A percentile compares a stretch with the other conserved stretches of the same genome.
Evolutionary conservation across 2,888 invertebrate species (phyloP).

Genomic region (Lamproptera curius): DNA sequence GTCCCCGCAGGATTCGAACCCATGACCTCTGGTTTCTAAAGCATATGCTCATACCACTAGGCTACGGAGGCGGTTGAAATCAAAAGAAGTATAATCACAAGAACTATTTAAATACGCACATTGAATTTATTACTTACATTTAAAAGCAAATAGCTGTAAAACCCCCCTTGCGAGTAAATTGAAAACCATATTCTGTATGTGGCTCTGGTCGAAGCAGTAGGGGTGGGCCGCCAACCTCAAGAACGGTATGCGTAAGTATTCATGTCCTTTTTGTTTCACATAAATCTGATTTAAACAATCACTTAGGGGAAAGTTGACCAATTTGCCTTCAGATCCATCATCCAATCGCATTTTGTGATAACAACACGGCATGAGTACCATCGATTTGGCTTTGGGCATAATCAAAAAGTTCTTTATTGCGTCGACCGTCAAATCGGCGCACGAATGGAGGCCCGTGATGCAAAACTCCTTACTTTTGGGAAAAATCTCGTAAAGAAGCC

Average conservation of each 20-base stretch:
- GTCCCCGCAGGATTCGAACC: too few relatives aligned
- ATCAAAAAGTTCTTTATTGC: slow-evolving; percentile 82
- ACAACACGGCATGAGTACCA: slow-evolving; percentile 87
- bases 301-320: slow-evolving; percentile 84
- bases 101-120: too few relatives aligned
- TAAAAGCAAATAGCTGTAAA: slow-evolving; percentile 77
- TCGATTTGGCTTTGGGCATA: slow-evolving; percentile 71
- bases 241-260: slow-evolving; percentile 80
- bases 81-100: too few relatives aligned
- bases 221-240: slow-evolving; percentile 86
- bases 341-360: slow-evolving; percentile 81
- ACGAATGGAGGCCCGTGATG: slow-evolving; percentile 84
- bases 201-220: slow-evolving; percentile 70
- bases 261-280: slow-evolving; percentile 42
- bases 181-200: slow-evolving; percentile 62
- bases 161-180: slow-evolving; percentile 80
- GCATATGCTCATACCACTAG: too few relatives aligned
- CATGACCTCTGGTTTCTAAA: too few relatives aligned
- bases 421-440: slow-evolving; percentile 85
- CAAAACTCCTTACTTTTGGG: slow-evolving; percentile 47
- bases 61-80: too few relatives aligned
- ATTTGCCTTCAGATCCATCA: slow-evolving; percentile 38
- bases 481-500: slow-evolving; percentile 55
- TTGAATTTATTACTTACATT: slow-evolving; percentile 68
- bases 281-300: slow-evolving; percentile 55